Evolutionary conservation across 2,888 invertebrate genomes (phyloP).

Genomic region (Megamerina dolium): DNA sequence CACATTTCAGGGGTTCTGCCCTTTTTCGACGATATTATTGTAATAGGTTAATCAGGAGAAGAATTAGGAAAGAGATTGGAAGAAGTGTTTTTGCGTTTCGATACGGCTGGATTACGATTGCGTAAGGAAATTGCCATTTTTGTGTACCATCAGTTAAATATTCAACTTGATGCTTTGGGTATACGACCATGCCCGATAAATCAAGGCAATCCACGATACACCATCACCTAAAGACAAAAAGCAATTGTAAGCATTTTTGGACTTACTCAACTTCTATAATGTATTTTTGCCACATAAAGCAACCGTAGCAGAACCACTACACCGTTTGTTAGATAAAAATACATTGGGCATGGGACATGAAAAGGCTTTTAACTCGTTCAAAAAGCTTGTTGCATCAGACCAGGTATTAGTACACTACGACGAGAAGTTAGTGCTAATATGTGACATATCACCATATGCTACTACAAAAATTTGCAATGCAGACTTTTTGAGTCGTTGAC

Average conservation of each 20-base stretch:
- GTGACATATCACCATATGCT: slow-evolving; percentile 22
- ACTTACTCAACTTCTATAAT: too few relatives aligned
- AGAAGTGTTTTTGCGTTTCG: too few relatives aligned
- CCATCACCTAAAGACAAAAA: slow-evolving; percentile 17
- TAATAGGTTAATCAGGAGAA: slow-evolving; percentile 12
- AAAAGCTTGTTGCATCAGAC: slow-evolving; percentile 15
- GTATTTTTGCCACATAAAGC: too few relatives aligned
- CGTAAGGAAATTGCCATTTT: slow-evolving; percentile 16
- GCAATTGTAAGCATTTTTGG: slow-evolving; percentile 18
- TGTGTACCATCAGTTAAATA: slow-evolving; percentile 14
- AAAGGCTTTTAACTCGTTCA: slow-evolving; percentile 13
- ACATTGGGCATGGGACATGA: too few relatives aligned
- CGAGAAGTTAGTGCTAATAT: slow-evolving; percentile 13
- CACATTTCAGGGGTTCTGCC: slow-evolving; percentile 29
- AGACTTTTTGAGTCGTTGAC: too few relatives aligned
- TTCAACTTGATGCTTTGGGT: slow-evolving; percentile 16
- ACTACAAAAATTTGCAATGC: too few relatives aligned
- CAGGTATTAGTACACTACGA: slow-evolving; percentile 13
- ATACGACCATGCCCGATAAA: slow-evolving; percentile 17
- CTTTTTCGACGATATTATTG: slow-evolving; percentile 18
- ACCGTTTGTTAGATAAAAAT: too few relatives aligned
- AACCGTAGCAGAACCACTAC: too few relatives aligned
- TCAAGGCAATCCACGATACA: slow-evolving; percentile 18
- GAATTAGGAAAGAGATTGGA: slow-evolving; percentile 7
- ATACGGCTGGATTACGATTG: slow-evolving; percentile 10